These are phyloP conservation scores for Notothenia rossii DNA, from an alignment of 2,113 vertebrate species.

Conservation along the genomic window DNA sequence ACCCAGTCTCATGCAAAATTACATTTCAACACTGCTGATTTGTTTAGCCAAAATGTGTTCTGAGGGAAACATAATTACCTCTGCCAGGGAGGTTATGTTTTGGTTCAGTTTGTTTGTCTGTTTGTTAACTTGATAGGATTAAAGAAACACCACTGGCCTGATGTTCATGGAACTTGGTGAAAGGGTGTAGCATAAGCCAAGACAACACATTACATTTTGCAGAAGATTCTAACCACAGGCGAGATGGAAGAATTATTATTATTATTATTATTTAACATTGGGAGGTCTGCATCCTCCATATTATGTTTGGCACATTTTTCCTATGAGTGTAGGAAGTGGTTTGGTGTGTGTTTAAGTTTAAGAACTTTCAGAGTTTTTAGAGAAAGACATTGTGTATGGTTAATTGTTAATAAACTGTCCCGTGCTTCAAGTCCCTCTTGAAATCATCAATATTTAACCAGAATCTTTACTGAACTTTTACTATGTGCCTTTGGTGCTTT, in stretches of 20 bases:
- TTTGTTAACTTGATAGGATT: too few species aligned
- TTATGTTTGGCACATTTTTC: background rate
- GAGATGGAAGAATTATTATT: too few species aligned
- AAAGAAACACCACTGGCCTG: too few species aligned
- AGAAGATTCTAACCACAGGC: too few species aligned
- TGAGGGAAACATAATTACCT: background rate
- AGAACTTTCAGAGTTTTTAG: background rate
- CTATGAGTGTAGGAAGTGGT: background rate
- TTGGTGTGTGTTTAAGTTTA: background rate
- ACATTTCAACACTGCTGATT: background rate
- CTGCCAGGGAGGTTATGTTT: too few species aligned
- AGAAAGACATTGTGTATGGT: background rate
- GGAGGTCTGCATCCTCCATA: too few species aligned
- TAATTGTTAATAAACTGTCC: slow-evolving; percentile 1
- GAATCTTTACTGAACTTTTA: background rate
- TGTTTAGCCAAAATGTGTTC: background rate
- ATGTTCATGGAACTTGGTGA: too few species aligned
- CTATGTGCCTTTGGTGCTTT: background rate
- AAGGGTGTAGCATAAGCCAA: too few species aligned
- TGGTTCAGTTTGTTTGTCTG: too few species aligned
- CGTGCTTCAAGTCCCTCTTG: background rate
- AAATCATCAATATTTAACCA: slow-evolving; percentile 2
- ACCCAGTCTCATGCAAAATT: background rate
- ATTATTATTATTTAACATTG: too few species aligned
- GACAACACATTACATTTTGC: too few species aligned